These are phyloP conservation scores for Exephanes ischioxanthus DNA, from an alignment of 2,888 invertebrate genomes.

Conservation along the genomic window DNA sequence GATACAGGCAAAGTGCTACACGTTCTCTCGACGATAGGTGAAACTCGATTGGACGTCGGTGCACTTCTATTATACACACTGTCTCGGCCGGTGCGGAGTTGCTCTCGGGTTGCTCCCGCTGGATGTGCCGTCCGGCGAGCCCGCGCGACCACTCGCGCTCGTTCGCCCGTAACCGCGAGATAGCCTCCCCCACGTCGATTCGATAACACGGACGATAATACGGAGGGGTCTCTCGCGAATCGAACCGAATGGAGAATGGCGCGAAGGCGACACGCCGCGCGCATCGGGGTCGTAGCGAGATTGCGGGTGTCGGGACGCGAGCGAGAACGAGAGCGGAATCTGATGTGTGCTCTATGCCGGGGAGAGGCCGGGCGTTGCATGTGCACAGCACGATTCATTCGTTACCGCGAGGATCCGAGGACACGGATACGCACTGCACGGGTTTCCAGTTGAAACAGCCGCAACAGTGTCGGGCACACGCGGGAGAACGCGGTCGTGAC, in stretches of 20 bases:
- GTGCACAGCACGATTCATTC: constrained; percentile 27
- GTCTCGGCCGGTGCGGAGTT: constrained; percentile 14
- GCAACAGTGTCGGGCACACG: constrained; percentile 15
- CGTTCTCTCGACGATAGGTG: background rate
- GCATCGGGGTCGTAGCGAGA: background rate
- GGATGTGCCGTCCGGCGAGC: background rate
- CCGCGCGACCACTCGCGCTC: constrained; percentile 28
- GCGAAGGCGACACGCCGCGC: constrained; percentile 28
- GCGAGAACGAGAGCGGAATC: background rate
- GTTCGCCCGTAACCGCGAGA: constrained; percentile 55
- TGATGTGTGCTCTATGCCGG: background rate
- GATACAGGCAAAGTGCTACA: background rate
- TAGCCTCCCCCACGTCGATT: constrained; percentile 45
- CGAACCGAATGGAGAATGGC: constrained; percentile 43
- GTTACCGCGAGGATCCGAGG: constrained; percentile 41
- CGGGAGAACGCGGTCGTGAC: constrained; percentile 44
- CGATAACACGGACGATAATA: constrained; percentile 51
- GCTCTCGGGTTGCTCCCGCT: background rate
- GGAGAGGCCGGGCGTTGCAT: background rate
- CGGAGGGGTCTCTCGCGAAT: constrained; percentile 13
- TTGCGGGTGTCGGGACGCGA: background rate
- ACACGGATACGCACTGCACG: constrained; percentile 28
- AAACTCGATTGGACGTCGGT: constrained; percentile 6
- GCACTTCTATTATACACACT: constrained; percentile 1
- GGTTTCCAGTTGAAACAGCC: constrained; percentile 32